These are phyloP conservation scores for Serranus cabrilla DNA, from an alignment of 2,797 vertebrate species.

Conservation along the genomic window DNA sequence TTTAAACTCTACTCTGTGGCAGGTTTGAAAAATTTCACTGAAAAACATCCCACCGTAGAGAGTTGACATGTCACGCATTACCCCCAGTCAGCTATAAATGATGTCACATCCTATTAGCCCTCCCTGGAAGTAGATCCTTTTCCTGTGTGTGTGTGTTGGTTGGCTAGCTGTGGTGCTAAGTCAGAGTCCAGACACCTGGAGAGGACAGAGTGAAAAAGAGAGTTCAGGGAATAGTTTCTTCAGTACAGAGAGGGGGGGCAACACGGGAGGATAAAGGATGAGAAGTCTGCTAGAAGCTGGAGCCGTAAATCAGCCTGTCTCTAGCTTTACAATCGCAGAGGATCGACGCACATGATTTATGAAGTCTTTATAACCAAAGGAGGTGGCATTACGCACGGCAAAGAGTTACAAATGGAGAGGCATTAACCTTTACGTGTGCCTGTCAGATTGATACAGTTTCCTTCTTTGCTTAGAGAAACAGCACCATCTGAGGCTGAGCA, in stretches of 20 bases:
- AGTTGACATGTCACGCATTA: constrained; percentile 65
- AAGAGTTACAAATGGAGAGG: constrained; percentile 78
- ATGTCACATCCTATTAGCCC: constrained; percentile 80
- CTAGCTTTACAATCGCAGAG: constrained; percentile 45
- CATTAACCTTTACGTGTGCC: constrained; percentile 75
- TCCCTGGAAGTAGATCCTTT: constrained; percentile 59
- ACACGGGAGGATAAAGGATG: constrained; percentile 76
- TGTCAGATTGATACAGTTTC: constrained; percentile 71
- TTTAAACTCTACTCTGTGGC: constrained; percentile 36
- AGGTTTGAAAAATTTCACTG: constrained; percentile 45
- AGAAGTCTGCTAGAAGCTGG: constrained; percentile 66
- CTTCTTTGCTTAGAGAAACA: constrained; percentile 55
- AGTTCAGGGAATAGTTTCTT: constrained; percentile 57
- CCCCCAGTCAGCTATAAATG: constrained; percentile 68
- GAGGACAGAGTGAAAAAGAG: constrained; percentile 57
- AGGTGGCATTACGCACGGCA: constrained; percentile 67
- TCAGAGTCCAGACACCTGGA: constrained; percentile 77
- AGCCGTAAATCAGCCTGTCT: constrained; percentile 76
- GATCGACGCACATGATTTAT: constrained; percentile 70
- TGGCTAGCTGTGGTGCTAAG: constrained; percentile 63
- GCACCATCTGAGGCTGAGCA: constrained; percentile 53
- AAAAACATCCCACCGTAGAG: constrained; percentile 47
- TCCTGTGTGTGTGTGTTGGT: constrained; percentile 54
- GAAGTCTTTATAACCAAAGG: constrained; percentile 63
- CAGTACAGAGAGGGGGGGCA: constrained; percentile 23